Percentiles rank a stretch among this genome's conserved stretches.
Evolutionary conservation across 2,113 vertebrate genomes (phyloP).

Genomic region (Microtus oregoni): DNA sequence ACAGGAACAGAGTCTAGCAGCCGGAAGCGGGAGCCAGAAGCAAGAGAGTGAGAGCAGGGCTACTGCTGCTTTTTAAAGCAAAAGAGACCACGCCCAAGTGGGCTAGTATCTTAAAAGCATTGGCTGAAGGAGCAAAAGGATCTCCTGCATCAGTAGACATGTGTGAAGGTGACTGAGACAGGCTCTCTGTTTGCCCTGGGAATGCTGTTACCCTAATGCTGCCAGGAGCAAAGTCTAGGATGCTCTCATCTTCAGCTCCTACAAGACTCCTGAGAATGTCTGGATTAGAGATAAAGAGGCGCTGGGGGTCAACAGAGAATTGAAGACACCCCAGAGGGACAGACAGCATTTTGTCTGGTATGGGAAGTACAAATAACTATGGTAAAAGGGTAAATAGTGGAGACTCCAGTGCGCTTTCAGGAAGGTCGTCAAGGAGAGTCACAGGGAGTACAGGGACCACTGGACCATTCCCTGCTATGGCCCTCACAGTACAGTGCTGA

Average conservation of each 20-base stretch:
- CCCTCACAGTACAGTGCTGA: not conserved
- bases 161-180: not conserved
- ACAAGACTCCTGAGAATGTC: rapidly evolving
- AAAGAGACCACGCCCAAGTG: too few species aligned
- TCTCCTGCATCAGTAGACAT: too few species aligned
- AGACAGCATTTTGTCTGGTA: not conserved
- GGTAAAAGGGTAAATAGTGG: not conserved
- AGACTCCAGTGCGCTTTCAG: not conserved
- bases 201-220: rapidly evolving
- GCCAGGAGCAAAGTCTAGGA: not conserved
- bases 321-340: conserved; percentile 40
- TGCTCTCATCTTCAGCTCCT: not conserved
- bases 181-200: not conserved
- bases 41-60: too few species aligned
- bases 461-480: not conserved
- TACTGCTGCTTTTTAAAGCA: too few species aligned
- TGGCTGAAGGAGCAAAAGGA: too few species aligned
- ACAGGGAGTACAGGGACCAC: not conserved
- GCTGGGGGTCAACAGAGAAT: conserved; percentile 42
- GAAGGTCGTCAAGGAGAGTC: not conserved
- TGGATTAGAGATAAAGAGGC: rapidly evolving
- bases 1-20: too few species aligned
- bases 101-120: too few species aligned
- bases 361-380: not conserved
- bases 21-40: too few species aligned